Conservation (phyloP, 92 coral and sea anemone genomes). For the Actinernus sp. region DNA sequence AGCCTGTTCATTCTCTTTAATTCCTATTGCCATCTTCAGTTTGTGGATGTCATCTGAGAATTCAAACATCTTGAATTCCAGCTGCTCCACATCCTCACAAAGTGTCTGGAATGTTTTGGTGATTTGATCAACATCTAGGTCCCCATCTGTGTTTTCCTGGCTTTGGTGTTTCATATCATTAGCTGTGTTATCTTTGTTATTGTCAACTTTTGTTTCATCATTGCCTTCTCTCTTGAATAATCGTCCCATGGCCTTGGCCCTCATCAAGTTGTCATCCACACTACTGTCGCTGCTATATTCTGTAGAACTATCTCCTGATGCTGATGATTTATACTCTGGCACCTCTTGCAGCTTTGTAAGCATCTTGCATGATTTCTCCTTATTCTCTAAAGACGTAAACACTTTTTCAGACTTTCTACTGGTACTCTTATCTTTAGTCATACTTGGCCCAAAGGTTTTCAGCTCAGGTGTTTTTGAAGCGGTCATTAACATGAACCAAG, state of each 20-base stretch:
- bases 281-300: constrained; percentile 51
- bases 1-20: constrained; percentile 21
- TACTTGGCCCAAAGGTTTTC: constrained; percentile 15
- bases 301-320: constrained; percentile 65
- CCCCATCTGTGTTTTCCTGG: constrained; percentile 1
- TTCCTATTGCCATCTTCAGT: constrained; percentile 75
- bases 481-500: constrained; percentile 40
- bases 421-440: background rate
- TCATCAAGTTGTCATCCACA: constrained; percentile 2
- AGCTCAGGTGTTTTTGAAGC: constrained; percentile 29
- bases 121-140: constrained; percentile 67
- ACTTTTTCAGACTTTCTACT: background rate
- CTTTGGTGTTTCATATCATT: background rate
- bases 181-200: background rate
- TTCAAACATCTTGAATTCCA: constrained; percentile 82
- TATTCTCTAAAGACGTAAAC: background rate
- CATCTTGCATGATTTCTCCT: constrained; percentile 3
- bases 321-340: constrained; percentile 74
- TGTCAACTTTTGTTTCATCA: constrained; percentile 3
- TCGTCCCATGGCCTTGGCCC: constrained; percentile 13
- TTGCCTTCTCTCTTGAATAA: background rate
- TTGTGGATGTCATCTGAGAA: constrained; percentile 80
- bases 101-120: constrained; percentile 62
- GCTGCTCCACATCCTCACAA: constrained; percentile 80
- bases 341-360: constrained; percentile 53